Base-by-base conservation (phyloP, 2,888 invertebrate species). In the Nephrotoma appendiculata region DNA sequence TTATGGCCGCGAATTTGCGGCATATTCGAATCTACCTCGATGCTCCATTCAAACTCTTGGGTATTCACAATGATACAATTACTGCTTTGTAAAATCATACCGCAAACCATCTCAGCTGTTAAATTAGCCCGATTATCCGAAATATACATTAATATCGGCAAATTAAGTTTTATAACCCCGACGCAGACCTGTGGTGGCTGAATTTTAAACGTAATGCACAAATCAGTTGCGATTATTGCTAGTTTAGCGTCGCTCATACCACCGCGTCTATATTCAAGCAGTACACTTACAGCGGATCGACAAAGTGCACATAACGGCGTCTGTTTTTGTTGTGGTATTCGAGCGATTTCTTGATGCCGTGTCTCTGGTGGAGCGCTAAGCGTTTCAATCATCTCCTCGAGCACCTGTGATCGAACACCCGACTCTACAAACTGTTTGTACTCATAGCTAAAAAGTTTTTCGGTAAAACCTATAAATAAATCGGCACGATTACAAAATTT, bases 131-230 rank as follows among this genome's bases (percentile, higher is more conserved):
- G 92, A 19, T 92, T 92, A 87, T 92, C 92, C 19, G 95, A 90
- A 86, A 96, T 95, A 89, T 94, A 93, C n/a, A 93, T 89, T 42
- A 94, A n/a, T 9, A 71, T 71, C 1, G 71, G 71, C 31, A 93
- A 89, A 89, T 95, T 95, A 4, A 93, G 90, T 44, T 92, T 91
- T 5, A 95, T 90, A 31, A 94, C 91, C 12, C 95, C 95, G 0
- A 90, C 89, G 89, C 96, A 96, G 5, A 96, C 94, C 12, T 91
- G 90, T 6, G 92, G 90, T 2, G 92, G 92, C 89, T 94, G 93
- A 7, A 96, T 92, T 1, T 94, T 92, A 2, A 95, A 89, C 0
- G 90, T 88, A 0, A 90, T 89, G 88, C 96, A 96, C 0, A 95
- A 89, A 7, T 92, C 92, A 31, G 92, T 89, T 0, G 93, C 89